These are phyloP conservation scores for Drosophila pallidifrons DNA, from an alignment of 1,140 invertebrate species.

Conservation along the genomic window DNA sequence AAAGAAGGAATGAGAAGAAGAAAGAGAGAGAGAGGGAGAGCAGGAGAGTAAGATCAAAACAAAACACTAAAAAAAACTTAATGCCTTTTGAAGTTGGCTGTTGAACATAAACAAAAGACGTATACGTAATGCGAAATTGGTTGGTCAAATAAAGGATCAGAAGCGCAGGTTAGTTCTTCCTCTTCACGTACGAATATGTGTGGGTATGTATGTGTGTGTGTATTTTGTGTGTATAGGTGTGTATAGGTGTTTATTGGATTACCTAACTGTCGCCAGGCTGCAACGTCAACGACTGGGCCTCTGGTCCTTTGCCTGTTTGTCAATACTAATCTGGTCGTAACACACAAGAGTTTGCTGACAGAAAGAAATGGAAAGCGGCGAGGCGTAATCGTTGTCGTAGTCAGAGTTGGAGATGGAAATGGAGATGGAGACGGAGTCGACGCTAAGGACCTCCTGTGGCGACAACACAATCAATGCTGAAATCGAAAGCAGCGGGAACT, in stretches of 20 bases:
- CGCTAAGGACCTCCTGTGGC: slow-evolving; percentile 49
- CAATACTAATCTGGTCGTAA: slow-evolving; percentile 72
- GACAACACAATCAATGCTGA: slow-evolving; percentile 78
- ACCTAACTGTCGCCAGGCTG: slow-evolving; percentile 47
- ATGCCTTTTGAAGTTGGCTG: slow-evolving; percentile 38
- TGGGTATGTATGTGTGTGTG: slow-evolving; percentile 1
- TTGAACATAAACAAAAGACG: slow-evolving; percentile 18
- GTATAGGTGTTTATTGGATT: slow-evolving; percentile 77
- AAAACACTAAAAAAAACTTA: slow-evolving; percentile 15
- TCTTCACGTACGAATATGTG: neutral
- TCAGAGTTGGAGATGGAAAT: too few species aligned
- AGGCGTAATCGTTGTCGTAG: neutral
- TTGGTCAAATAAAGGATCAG: slow-evolving; percentile 33
- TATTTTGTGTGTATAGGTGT: neutral
- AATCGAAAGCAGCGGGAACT: slow-evolving; percentile 64
- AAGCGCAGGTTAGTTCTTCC: slow-evolving; percentile 2
- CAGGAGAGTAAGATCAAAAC: neutral
- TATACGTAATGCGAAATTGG: slow-evolving; percentile 24
- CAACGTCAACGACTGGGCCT: slow-evolving; percentile 8
- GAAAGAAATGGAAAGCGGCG: slow-evolving; percentile 47
- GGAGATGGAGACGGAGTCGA: neutral
- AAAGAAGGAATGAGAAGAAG: too few species aligned
- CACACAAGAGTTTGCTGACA: slow-evolving; percentile 25
- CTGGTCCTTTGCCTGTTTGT: slow-evolving; percentile 64
- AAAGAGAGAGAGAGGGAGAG: neutral